A percentile compares a stretch with the other conserved stretches of the same genome.
phyloP scores from a whole-genome alignment of 2,797 vertebrate genomes.

The Sebastes trivittatus region DNA sequence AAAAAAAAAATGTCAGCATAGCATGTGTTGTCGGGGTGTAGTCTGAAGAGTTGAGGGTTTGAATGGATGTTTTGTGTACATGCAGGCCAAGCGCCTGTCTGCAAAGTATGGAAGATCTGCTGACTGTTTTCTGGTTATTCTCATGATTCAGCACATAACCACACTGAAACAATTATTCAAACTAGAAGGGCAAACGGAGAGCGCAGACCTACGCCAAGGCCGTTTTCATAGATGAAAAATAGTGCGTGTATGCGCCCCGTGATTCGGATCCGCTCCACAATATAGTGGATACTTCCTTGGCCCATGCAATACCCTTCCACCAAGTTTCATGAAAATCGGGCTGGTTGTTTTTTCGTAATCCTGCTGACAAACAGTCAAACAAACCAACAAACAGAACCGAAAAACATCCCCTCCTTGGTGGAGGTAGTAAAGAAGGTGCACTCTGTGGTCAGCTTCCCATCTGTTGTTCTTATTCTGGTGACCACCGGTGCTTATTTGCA shows the following conservation, averaged over 20 bases:
- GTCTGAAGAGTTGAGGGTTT: background rate
- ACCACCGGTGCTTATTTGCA: background rate
- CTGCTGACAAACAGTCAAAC: background rate
- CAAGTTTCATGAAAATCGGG: background rate
- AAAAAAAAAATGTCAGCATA: background rate
- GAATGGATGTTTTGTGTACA: conserved; percentile 2
- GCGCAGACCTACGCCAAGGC: background rate
- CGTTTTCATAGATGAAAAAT: background rate
- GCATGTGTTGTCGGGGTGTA: background rate
- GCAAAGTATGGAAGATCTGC: background rate
- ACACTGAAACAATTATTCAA: background rate
- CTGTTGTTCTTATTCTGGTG: background rate
- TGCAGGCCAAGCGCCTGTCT: background rate
- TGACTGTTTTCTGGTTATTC: background rate
- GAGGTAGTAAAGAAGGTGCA: background rate
- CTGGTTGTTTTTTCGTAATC: background rate
- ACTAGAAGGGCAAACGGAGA: background rate
- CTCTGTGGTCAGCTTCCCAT: background rate
- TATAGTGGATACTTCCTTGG: background rate
- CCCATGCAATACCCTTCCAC: background rate
- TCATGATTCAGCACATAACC: background rate
- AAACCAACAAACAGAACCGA: background rate
- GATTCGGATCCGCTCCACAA: background rate
- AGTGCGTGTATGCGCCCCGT: accelerated
- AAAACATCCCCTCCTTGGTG: too few relatives aligned